Base-by-base conservation (phyloP, 1,140 invertebrate genomes). In the Lanistes nyassanus region DNA sequence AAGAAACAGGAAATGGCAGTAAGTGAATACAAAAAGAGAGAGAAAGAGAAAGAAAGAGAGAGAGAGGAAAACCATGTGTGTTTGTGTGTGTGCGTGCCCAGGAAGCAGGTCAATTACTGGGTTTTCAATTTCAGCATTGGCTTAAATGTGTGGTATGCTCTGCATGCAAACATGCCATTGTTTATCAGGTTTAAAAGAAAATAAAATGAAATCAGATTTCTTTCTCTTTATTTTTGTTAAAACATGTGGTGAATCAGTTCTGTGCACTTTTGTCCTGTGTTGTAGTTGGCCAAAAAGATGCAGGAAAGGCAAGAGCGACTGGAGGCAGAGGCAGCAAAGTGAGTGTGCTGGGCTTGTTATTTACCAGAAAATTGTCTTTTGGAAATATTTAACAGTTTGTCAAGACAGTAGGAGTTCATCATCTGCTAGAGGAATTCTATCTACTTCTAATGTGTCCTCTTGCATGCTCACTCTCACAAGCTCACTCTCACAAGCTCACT, bases 281-380 rank as follows among this genome's bases (percentile, higher is more conserved):
- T 65, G n/a, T 51, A 87, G 86, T 76, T 87, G 21, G 80, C 81
- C 3, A 84, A 85, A 76, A 87, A 86, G 66, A 84, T 87, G 81
- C 81, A 83, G 65, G 86, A 86, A 66, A 82, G 84, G 82, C 85
- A 88, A 60, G 64, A 81, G 39, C 78, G 85, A 65, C 75, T 86
- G 16, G 84, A 87, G 47, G 83, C 87, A 72, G 78, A 86, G 55
- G 86, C 86, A 51, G 79, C 81, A 13, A 84, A 80, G 85, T 86
- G 77, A 76, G 73, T 68, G 16, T 69, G 47, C 51, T 1, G n/a
- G 19, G 65, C 34, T 66, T 56, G 9, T 23, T 36, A 66, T 62
- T 62, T 37, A n/a, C 11, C 11, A 55, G 26, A 31, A 36, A 53
- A 29, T 5, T 11, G 7, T 47, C 23, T 62, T 19, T 60, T 26